phyloP scores from a whole-genome alignment of 1,140 invertebrate species.

The Contarinia nasturtii region DNA sequence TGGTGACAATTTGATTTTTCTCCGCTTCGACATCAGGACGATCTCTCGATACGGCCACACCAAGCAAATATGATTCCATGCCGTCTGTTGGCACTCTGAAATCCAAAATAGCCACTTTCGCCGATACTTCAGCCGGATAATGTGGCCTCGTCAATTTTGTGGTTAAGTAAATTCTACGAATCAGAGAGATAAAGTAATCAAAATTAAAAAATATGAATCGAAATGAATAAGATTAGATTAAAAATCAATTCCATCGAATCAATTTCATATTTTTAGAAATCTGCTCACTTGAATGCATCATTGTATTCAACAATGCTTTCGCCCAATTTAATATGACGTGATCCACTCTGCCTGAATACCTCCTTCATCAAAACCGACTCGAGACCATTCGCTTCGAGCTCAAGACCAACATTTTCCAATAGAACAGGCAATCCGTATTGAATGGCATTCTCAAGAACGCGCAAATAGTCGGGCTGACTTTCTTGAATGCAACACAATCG shows the following conservation, averaged over 20 bases:
- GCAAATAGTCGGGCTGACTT: slow-evolving; percentile 61
- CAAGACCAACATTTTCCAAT: slow-evolving; percentile 72
- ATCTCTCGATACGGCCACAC: slow-evolving; percentile 80
- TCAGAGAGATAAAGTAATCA: slow-evolving; percentile 12
- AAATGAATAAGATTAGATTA: not conserved
- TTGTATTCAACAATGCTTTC: slow-evolving; percentile 70
- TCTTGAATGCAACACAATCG: slow-evolving; percentile 68
- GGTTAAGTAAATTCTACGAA: slow-evolving; percentile 71
- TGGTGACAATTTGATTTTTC: slow-evolving; percentile 73
- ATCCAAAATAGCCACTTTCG: slow-evolving; percentile 85
- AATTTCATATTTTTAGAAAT: too few relatives aligned
- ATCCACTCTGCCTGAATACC: slow-evolving; percentile 73
- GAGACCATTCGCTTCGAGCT: slow-evolving; percentile 68
- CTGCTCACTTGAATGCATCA: slow-evolving; percentile 68
- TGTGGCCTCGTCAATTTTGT: slow-evolving; percentile 86
- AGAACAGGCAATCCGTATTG: slow-evolving; percentile 80
- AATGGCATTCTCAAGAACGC: slow-evolving; percentile 77
- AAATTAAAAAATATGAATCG: not conserved
- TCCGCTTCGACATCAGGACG: slow-evolving; percentile 82
- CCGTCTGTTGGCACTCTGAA: slow-evolving; percentile 83
- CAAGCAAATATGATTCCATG: slow-evolving; percentile 77
- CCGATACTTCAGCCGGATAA: slow-evolving; percentile 77
- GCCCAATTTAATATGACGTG: slow-evolving; percentile 64
- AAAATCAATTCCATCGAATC: not conserved
- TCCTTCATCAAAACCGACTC: slow-evolving; percentile 77